Percentiles rank a stretch among this genome's conserved stretches.
Evolutionary conservation across 2,113 vertebrate species (phyloP).

Genomic region (Pollachius pollachius): DNA sequence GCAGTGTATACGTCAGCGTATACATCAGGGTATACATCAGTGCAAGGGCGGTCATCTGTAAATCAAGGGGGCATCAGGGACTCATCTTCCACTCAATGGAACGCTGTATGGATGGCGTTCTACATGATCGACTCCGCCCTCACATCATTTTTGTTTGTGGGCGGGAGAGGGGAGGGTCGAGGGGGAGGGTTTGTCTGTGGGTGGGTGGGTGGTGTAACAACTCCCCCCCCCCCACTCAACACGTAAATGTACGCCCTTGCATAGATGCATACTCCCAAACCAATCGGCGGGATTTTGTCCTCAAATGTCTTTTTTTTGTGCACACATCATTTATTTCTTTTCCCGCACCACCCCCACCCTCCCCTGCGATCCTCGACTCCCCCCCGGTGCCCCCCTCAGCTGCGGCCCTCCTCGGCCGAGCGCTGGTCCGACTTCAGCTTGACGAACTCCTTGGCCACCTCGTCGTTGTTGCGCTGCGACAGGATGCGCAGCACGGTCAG

Average conservation of each 20-base stretch:
- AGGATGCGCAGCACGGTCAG: conserved; percentile 96
- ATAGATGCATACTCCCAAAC: background rate
- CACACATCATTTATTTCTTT: conserved; percentile 32
- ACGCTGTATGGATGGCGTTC: too few relatives aligned
- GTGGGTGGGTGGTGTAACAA: too few relatives aligned
- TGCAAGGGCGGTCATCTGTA: too few relatives aligned
- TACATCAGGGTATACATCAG: background rate
- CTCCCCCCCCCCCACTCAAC: too few relatives aligned
- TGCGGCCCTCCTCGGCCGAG: conserved; percentile 86
- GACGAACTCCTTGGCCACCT: conserved; percentile 96
- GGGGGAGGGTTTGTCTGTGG: too few relatives aligned
- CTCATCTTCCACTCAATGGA: too few relatives aligned
- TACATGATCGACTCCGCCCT: too few relatives aligned
- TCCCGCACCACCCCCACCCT: conserved; percentile 18
- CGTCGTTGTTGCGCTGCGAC: conserved; percentile 95
- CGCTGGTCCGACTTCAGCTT: conserved; percentile 97
- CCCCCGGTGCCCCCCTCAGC: conserved; percentile 69
- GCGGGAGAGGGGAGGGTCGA: too few relatives aligned
- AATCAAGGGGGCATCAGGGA: too few relatives aligned
- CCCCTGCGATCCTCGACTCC: too few relatives aligned
- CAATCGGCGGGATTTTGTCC: background rate
- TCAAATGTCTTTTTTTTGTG: conserved; percentile 9
- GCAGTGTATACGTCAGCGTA: background rate
- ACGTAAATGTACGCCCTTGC: too few relatives aligned
- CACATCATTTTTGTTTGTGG: too few relatives aligned